phyloP scores from a whole-genome alignment of 2,888 invertebrate species.

The Polyommatus iphigenia region DNA sequence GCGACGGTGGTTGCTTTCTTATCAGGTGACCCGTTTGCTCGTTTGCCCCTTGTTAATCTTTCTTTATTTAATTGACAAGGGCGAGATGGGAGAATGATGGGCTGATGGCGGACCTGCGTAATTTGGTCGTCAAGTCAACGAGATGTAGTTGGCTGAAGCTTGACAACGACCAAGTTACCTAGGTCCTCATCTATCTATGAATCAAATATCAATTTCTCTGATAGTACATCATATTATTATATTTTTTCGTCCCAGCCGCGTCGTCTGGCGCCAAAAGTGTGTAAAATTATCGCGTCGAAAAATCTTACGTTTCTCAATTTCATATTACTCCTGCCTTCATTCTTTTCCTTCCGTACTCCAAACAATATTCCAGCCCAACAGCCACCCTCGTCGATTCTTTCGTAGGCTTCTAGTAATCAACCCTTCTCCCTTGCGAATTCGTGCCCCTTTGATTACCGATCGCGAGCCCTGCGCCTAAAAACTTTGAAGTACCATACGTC shows the following conservation, averaged over 20 bases:
- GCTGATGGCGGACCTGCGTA: no score
- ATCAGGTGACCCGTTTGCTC: no score
- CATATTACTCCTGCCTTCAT: neutral
- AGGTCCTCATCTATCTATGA: no score
- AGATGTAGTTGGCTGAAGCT: neutral
- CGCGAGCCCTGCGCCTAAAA: neutral
- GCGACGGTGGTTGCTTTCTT: no score
- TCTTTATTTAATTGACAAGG: no score
- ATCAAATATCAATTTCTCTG: no score
- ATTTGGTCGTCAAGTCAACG: neutral
- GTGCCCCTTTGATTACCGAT: constrained; percentile 4
- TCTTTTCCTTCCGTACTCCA: neutral
- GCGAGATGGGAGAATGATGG: no score
- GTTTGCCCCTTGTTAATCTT: no score
- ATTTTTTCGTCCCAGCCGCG: no score
- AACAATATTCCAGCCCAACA: neutral
- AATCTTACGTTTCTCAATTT: neutral
- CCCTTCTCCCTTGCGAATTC: neutral
- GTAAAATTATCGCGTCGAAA: neutral
- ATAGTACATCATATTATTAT: no score
- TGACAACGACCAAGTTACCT: neutral
- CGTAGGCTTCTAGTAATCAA: constrained; percentile 5
- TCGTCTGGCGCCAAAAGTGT: no score
- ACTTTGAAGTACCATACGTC: neutral
- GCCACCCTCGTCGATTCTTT: constrained; percentile 1